Evolutionary conservation across 2,888 invertebrate genomes (phyloP).

Genomic region (Orthonychiurus folsomi): DNA sequence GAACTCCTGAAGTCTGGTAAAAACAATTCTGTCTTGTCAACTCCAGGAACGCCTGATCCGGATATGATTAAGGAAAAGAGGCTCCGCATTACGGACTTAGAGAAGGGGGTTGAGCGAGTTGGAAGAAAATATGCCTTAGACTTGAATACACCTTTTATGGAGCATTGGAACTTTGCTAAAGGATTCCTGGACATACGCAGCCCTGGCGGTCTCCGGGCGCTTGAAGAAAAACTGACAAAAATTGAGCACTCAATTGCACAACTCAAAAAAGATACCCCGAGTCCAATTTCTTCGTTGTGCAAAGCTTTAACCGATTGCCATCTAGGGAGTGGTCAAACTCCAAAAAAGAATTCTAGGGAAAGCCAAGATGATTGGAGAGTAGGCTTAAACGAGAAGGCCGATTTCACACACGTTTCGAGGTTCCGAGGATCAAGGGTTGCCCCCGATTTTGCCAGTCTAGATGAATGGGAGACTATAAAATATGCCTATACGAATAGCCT

Average conservation of each 20-base stretch:
- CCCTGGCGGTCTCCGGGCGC: slow-evolving; percentile 58
- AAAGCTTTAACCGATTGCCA: too few relatives aligned
- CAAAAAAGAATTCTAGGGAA: too few relatives aligned
- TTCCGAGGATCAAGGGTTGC: too few relatives aligned
- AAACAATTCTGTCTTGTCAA: slow-evolving; percentile 10
- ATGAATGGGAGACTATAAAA: too few relatives aligned
- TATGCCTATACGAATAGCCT: too few relatives aligned
- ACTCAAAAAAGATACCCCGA: background rate
- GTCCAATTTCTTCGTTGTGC: background rate
- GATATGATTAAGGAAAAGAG: background rate
- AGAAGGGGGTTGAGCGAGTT: slow-evolving; percentile 79
- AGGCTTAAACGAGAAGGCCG: too few relatives aligned
- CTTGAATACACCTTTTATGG: slow-evolving; percentile 71
- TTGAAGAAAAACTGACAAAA: slow-evolving; percentile 62
- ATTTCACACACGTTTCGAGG: too few relatives aligned
- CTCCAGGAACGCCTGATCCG: slow-evolving; percentile 3
- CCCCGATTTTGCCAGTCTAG: too few relatives aligned
- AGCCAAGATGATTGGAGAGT: too few relatives aligned
- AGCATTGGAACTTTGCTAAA: slow-evolving; percentile 86
- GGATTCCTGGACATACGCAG: slow-evolving; percentile 68
- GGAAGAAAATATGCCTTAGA: slow-evolving; percentile 65
- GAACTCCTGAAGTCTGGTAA: background rate
- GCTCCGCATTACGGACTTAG: slow-evolving; percentile 51
- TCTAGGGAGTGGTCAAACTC: too few relatives aligned
- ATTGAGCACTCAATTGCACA: background rate